Evolutionary conservation across 2,113 vertebrate genomes (phyloP).

Genomic region (Oceanodroma tethys): DNA sequence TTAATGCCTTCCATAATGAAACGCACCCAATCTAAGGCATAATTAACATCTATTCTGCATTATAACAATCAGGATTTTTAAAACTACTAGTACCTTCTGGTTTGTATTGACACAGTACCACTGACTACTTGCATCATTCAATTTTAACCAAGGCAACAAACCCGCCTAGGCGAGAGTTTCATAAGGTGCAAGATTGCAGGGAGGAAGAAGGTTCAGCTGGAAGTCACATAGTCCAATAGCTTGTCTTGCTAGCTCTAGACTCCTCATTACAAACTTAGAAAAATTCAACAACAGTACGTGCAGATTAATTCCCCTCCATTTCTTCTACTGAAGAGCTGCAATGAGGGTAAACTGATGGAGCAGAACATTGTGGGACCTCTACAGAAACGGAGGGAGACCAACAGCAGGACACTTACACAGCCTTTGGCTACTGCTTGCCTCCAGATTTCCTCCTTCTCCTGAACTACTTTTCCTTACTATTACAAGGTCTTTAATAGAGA

Average conservation of each 20-base stretch:
- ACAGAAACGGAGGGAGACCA: not conserved
- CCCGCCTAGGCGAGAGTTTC: not conserved
- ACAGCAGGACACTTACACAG: not conserved
- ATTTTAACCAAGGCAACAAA: not conserved
- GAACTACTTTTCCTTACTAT: not conserved
- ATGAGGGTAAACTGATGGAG: not conserved
- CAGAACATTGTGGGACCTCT: not conserved
- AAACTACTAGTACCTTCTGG: not conserved
- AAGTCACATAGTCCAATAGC: not conserved
- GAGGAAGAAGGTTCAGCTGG: not conserved
- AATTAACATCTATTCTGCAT: not conserved
- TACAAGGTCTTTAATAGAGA: not conserved
- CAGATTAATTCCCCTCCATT: not conserved
- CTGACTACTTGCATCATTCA: not conserved
- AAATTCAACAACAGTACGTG: not conserved
- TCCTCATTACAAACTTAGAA: not conserved
- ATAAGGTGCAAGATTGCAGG: not conserved
- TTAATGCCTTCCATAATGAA: not conserved
- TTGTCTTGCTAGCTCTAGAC: not conserved
- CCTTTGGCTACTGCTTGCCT: not conserved
- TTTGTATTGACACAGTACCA: not conserved
- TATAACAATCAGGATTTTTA: not conserved
- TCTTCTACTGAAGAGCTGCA: not conserved
- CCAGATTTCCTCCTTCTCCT: not conserved
- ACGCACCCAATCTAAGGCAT: rapidly evolving